These are phyloP conservation scores for Pantala flavescens DNA, from an alignment of 1,140 invertebrate genomes.

Conservation along the genomic window DNA sequence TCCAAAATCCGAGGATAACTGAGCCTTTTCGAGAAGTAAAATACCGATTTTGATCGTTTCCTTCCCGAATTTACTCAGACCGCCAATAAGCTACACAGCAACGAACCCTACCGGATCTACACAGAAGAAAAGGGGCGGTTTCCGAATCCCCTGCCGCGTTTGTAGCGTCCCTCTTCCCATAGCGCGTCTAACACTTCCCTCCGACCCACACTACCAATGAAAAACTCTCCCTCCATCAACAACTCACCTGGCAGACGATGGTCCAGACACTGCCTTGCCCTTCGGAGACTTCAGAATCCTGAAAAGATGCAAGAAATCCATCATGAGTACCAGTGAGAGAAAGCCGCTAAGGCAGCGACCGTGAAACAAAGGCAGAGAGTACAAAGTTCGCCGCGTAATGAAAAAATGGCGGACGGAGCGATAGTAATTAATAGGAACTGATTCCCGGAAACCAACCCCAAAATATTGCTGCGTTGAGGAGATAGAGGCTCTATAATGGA, in stretches of 20 bases:
- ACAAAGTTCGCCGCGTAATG: not conserved
- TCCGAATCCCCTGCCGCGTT: not conserved
- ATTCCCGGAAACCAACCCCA: not conserved
- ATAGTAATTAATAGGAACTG: too few species aligned
- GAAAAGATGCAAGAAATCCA: constrained; percentile 1
- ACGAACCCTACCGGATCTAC: too few species aligned
- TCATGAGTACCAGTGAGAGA: not conserved
- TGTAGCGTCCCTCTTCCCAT: not conserved
- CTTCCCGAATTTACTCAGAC: too few species aligned
- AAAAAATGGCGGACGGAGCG: not conserved
- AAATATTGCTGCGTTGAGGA: not conserved
- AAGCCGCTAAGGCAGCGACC: not conserved
- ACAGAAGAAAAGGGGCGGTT: too few species aligned
- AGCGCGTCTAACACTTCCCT: not conserved
- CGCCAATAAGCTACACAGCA: too few species aligned
- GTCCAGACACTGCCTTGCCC: not conserved
- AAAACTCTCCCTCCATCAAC: not conserved
- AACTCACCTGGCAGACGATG: not conserved
- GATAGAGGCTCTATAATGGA: not conserved
- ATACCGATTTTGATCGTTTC: too few species aligned
- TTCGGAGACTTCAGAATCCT: not conserved
- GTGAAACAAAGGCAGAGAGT: not conserved
- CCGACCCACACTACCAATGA: not conserved
- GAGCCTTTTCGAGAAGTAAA: too few species aligned
- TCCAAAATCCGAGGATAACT: too few species aligned